A percentile compares a stretch with the other conserved stretches of the same genome.
phyloP scores from a whole-genome alignment of 2,113 vertebrate species.

The Cavia aperea region DNA sequence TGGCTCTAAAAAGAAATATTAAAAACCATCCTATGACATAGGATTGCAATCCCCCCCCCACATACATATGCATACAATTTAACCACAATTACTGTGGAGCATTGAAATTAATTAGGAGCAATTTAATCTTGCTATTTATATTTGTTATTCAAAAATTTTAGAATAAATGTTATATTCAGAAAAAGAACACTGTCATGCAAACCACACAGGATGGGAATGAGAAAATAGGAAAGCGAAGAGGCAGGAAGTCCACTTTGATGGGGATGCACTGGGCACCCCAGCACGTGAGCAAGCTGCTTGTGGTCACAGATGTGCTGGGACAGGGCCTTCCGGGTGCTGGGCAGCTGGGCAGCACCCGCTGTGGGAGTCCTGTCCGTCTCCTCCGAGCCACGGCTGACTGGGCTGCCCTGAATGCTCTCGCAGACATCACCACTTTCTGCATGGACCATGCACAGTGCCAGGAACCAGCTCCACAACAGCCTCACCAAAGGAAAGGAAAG shows the following conservation, averaged over 20 bases:
- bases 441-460: background rate
- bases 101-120: background rate
- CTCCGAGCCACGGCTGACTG: background rate
- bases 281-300: accelerated
- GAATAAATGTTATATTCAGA: background rate
- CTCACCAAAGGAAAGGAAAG: background rate
- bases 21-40: background rate
- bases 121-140: background rate
- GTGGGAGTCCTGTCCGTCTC: no score
- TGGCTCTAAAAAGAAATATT: background rate
- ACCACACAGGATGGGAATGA: background rate
- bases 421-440: background rate
- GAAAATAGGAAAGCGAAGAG: background rate
- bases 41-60: background rate
- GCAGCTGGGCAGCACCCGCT: background rate
- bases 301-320: background rate
- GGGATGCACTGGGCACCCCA: background rate
- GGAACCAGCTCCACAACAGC: background rate
- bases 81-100: background rate
- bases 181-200: background rate
- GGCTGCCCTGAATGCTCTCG: background rate
- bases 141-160: conserved; percentile 12
- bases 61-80: background rate
- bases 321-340: background rate
- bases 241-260: background rate